Conservation (phyloP, 2,888 invertebrate genomes). For the Anagyrus pseudococci region DNA sequence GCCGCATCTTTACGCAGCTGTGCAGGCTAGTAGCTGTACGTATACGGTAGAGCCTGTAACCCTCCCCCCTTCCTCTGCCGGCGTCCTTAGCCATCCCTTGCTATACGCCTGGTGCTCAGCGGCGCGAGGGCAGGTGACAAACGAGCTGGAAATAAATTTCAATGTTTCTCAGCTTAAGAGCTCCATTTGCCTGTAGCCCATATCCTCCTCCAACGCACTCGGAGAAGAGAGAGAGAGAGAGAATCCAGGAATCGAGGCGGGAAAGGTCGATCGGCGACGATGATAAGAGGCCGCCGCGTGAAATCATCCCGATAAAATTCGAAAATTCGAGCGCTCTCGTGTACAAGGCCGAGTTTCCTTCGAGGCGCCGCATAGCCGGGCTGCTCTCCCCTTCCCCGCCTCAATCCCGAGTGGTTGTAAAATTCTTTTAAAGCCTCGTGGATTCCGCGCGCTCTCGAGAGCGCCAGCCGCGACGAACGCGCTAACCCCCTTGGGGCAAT, state of each 20-base stretch:
- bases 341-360: no score
- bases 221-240: no score
- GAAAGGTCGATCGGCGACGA: conserved; percentile 13
- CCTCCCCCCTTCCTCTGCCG: background rate
- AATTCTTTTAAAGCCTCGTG: no score
- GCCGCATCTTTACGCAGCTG: no score
- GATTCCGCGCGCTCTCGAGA: background rate
- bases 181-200: conserved; percentile 28
- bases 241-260: background rate
- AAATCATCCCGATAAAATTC: conserved; percentile 30
- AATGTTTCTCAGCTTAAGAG: conserved; percentile 47
- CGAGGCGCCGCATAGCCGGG: no score
- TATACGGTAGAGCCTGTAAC: no score
- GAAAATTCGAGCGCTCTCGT: background rate
- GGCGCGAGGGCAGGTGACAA: conserved; percentile 45
- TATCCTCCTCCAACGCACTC: background rate
- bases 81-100: background rate
- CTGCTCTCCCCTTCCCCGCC: background rate
- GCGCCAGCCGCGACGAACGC: no score
- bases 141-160: conserved; percentile 52
- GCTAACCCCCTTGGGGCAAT: conserved; percentile 11
- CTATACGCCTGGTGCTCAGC: background rate
- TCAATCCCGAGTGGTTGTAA: background rate
- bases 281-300: conserved; percentile 9
- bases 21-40: no score